Percentiles rank a stretch among this genome's conserved stretches.
These are phyloP conservation scores for Mesocricetus auratus DNA, from an alignment of 2,113 vertebrate genomes.

Conservation along the genomic window DNA sequence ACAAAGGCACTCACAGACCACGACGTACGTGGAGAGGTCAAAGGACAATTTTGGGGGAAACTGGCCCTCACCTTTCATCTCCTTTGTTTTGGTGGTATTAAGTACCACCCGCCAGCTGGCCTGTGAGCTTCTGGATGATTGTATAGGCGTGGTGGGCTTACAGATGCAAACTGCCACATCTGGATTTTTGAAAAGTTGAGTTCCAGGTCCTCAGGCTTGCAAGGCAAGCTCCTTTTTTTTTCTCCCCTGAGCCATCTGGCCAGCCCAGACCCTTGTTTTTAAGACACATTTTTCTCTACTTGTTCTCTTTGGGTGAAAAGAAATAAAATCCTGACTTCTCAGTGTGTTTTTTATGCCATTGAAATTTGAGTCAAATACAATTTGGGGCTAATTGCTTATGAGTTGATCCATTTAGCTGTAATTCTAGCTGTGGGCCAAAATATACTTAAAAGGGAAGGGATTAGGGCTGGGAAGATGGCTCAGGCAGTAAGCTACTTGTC, in stretches of 20 bases:
- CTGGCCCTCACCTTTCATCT: neutral
- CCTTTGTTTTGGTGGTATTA: neutral
- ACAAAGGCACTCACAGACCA: neutral
- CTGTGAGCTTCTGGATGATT: neutral
- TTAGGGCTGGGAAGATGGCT: neutral
- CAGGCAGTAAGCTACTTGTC: neutral
- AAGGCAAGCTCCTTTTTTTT: neutral
- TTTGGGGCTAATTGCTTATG: too few relatives aligned
- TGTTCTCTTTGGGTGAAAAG: neutral
- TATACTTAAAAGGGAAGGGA: neutral
- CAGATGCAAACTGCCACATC: neutral
- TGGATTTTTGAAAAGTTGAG: neutral
- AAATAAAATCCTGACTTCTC: neutral
- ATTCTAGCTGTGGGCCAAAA: neutral
- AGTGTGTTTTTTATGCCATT: neutral
- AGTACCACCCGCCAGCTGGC: neutral
- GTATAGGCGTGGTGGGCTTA: neutral
- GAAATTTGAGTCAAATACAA: neutral
- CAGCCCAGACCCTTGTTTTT: neutral
- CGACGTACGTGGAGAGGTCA: neutral
- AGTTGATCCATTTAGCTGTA: neutral
- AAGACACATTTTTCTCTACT: neutral
- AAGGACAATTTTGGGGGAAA: neutral
- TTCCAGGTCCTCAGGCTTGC: neutral
- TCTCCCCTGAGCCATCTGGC: too few relatives aligned